These are phyloP conservation scores for Crotalus helleri DNA, from an alignment of 2,113 vertebrate genomes.

Conservation along the genomic window DNA sequence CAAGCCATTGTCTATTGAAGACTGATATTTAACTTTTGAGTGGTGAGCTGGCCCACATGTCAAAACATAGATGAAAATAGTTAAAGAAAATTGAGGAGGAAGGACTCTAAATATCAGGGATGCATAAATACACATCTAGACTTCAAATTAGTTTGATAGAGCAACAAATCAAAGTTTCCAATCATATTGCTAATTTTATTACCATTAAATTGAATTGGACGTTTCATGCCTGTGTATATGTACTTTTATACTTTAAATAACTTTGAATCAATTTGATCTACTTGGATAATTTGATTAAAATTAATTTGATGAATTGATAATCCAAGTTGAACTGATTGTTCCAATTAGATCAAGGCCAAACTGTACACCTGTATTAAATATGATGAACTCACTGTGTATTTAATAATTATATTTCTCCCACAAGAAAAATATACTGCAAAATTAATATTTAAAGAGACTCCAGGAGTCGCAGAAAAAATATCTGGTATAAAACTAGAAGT, in stretches of 20 bases:
- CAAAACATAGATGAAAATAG: neutral
- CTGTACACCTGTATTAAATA: neutral
- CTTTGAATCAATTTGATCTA: neutral
- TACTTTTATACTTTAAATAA: neutral
- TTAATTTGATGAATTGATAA: neutral
- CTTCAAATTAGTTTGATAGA: neutral
- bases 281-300: neutral
- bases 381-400: neutral
- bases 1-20: neutral
- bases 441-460: neutral
- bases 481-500: neutral
- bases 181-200: neutral
- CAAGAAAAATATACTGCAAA: neutral
- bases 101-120: neutral
- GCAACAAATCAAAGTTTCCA: neutral
- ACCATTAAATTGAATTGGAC: neutral
- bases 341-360: neutral
- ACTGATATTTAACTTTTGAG: neutral
- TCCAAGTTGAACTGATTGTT: neutral
- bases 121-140: neutral
- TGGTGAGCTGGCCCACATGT: neutral
- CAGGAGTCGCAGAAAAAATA: neutral
- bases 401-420: neutral
- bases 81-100: neutral
- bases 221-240: neutral